Conservation (phyloP, 2,797 vertebrate species). For the Lepilemur ruficaudatus region DNA sequence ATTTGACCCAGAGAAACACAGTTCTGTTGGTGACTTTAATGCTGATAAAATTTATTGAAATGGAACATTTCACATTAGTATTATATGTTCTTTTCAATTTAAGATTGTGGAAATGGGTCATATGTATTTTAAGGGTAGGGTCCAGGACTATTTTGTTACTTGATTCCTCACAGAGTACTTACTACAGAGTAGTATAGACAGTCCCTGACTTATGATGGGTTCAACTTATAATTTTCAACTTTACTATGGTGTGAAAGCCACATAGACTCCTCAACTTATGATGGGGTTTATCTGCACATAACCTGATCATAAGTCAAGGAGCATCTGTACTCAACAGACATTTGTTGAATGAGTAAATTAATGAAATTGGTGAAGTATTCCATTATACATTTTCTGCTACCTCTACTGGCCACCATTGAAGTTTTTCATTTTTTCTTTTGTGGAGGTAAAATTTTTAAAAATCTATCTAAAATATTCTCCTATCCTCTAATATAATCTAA, state of each 20-base stretch:
- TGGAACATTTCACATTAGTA: neutral
- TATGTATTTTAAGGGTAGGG: constrained; percentile 1
- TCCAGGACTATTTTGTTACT: neutral
- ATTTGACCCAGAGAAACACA: neutral
- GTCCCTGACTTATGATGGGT: neutral
- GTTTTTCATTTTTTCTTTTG: neutral
- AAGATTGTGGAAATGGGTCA: neutral
- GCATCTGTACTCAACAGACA: neutral
- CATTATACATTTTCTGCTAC: neutral
- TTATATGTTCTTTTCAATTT: neutral
- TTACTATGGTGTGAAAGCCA: neutral
- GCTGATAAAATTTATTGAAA: neutral
- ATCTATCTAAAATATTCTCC: neutral
- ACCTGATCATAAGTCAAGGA: neutral
- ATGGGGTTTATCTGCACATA: neutral
- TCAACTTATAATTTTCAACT: neutral
- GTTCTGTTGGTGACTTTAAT: neutral
- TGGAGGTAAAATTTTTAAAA: neutral
- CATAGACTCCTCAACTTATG: neutral
- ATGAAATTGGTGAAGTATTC: neutral
- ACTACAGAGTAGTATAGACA: neutral
- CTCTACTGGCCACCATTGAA: neutral
- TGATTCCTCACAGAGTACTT: neutral
- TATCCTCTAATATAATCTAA: neutral
- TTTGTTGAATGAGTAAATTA: neutral